These are phyloP conservation scores for Plectropomus leopardus DNA, from an alignment of 2,113 vertebrate species.

Conservation along the genomic window DNA sequence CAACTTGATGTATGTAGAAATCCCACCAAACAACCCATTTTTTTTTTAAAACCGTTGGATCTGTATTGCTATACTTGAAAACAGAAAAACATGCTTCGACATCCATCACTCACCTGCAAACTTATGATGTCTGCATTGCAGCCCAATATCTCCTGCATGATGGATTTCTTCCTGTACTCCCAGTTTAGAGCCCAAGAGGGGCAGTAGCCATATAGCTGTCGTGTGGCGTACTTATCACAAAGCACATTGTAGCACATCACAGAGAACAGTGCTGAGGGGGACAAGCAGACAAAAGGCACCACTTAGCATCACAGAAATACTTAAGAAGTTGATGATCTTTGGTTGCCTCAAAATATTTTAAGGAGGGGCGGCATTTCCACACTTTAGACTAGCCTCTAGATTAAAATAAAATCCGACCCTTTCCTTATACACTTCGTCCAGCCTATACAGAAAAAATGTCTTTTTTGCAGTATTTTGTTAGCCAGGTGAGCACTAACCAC, in stretches of 20 bases:
- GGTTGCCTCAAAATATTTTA: neutral
- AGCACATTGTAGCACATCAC: conserved; percentile 99
- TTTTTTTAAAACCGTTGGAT: no score
- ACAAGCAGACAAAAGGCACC: conserved; percentile 14
- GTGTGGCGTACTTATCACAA: conserved; percentile 98
- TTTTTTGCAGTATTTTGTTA: neutral
- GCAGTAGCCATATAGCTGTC: conserved; percentile 98
- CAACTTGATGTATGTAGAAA: no score
- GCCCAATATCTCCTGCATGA: conserved; percentile 97
- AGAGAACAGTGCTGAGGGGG: conserved; percentile 92
- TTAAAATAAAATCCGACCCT: neutral
- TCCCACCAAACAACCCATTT: neutral
- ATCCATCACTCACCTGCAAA: conserved; percentile 90
- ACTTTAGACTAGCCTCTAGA: neutral
- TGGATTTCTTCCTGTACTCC: conserved; percentile 99
- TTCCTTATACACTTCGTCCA: no score
- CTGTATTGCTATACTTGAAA: neutral
- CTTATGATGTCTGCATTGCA: conserved; percentile 98
- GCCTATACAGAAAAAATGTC: neutral
- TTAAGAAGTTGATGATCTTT: neutral
- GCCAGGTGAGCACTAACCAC: neutral
- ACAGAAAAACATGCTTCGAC: neutral
- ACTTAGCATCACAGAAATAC: conserved; percentile 9
- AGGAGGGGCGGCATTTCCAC: neutral
- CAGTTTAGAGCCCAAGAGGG: conserved; percentile 97